phyloP scores from a whole-genome alignment of 2,888 invertebrate species.

The Helobdella robusta region DNA sequence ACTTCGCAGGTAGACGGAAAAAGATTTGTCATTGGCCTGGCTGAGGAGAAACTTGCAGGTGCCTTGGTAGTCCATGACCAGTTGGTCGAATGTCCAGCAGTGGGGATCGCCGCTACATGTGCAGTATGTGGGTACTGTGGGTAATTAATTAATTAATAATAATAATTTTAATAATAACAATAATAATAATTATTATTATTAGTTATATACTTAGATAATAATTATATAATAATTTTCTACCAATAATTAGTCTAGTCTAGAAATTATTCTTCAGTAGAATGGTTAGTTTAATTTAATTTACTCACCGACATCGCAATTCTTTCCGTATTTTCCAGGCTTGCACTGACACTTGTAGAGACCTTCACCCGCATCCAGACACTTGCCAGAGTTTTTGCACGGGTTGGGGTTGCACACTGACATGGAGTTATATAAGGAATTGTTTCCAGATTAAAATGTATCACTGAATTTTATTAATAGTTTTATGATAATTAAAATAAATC shows the following conservation, averaged over 20 bases:
- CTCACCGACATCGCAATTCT: background rate
- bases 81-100: constrained; percentile 13
- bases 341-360: background rate
- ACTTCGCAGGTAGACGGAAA: background rate
- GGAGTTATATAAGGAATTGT: background rate
- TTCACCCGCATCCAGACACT: background rate
- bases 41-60: constrained; percentile 4
- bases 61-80: constrained; percentile 15
- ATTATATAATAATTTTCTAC: no score
- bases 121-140: background rate
- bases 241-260: no score
- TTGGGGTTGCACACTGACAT: background rate
- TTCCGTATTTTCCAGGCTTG: constrained; percentile 11
- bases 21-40: background rate
- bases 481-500: no score
- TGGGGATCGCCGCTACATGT: constrained; percentile 7
- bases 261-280: no score
- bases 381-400: constrained; percentile 3
- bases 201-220: no score
- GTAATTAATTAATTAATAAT: background rate
- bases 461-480: no score
- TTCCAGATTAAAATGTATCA: no score
- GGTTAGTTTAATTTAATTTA: no score
- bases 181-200: no score
- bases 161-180: no score